These are phyloP conservation scores for Myiozetetes cayanensis DNA, from an alignment of 2,113 vertebrate species.

Conservation along the genomic window DNA sequence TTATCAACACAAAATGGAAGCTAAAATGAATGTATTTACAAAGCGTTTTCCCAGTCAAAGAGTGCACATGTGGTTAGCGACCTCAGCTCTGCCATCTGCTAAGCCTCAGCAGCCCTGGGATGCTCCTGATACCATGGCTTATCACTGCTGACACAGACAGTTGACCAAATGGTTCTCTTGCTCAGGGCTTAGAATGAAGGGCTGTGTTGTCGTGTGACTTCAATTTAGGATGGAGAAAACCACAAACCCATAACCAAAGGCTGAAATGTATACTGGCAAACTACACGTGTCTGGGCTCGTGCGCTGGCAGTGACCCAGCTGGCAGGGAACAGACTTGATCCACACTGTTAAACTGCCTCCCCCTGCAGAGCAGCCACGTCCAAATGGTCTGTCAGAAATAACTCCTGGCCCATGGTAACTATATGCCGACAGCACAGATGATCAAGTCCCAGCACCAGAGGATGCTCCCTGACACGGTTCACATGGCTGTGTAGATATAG, in stretches of 20 bases:
- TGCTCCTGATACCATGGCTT: accelerated
- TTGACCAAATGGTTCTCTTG: background rate
- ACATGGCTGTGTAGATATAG: accelerated
- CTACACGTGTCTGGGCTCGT: background rate
- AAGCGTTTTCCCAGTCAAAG: background rate
- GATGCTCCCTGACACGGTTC: background rate
- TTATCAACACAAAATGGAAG: background rate
- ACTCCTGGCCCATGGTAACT: background rate
- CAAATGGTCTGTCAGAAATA: background rate
- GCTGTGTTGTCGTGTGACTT: accelerated
- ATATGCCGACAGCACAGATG: accelerated
- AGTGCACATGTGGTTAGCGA: accelerated
- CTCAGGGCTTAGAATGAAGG: background rate
- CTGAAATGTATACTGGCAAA: background rate
- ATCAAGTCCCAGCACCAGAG: accelerated
- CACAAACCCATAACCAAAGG: background rate
- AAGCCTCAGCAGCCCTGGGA: background rate
- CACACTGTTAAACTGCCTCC: background rate
- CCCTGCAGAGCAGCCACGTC: background rate
- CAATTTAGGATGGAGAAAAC: background rate
- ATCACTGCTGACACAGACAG: background rate
- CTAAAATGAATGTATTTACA: background rate
- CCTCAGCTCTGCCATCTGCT: background rate
- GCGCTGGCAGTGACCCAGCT: background rate
- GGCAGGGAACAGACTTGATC: background rate